These are phyloP conservation scores for Planococcus citri DNA, from an alignment of 1,140 invertebrate species.

Conservation along the genomic window DNA sequence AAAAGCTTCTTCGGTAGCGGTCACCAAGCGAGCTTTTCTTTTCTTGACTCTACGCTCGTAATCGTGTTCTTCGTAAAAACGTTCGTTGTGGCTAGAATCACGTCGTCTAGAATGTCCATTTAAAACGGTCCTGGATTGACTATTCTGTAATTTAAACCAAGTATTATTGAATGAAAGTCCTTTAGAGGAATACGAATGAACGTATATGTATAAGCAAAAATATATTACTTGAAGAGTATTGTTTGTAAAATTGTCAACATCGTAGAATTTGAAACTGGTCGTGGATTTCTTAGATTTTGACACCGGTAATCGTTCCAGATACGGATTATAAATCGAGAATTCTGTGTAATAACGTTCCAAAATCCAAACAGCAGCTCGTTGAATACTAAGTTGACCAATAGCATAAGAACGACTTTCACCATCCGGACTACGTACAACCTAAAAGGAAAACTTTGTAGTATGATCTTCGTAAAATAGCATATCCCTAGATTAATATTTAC, in stretches of 20 bases:
- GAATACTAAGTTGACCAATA: slow-evolving; percentile 85
- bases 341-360: slow-evolving; percentile 91
- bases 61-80: slow-evolving; percentile 95
- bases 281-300: slow-evolving; percentile 67
- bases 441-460: slow-evolving; percentile 13
- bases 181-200: not conserved
- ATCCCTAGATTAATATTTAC: slow-evolving; percentile 33
- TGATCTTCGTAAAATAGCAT: not conserved
- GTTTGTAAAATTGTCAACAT: slow-evolving; percentile 74
- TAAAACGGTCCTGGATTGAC: slow-evolving; percentile 47
- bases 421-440: slow-evolving; percentile 83
- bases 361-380: slow-evolving; percentile 85
- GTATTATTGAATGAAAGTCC: not conserved
- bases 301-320: slow-evolving; percentile 77
- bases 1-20: slow-evolving; percentile 92
- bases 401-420: slow-evolving; percentile 73
- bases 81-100: slow-evolving; percentile 84
- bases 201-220: not conserved
- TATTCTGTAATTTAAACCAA: slow-evolving; percentile 36
- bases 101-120: slow-evolving; percentile 57
- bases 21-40: slow-evolving; percentile 71
- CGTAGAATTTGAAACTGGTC: slow-evolving; percentile 88
- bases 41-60: slow-evolving; percentile 88
- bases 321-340: slow-evolving; percentile 93
- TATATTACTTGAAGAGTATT: slow-evolving; percentile 24